phyloP scores from a whole-genome alignment of 2,797 vertebrate genomes.

The Sciaenops ocellatus region DNA sequence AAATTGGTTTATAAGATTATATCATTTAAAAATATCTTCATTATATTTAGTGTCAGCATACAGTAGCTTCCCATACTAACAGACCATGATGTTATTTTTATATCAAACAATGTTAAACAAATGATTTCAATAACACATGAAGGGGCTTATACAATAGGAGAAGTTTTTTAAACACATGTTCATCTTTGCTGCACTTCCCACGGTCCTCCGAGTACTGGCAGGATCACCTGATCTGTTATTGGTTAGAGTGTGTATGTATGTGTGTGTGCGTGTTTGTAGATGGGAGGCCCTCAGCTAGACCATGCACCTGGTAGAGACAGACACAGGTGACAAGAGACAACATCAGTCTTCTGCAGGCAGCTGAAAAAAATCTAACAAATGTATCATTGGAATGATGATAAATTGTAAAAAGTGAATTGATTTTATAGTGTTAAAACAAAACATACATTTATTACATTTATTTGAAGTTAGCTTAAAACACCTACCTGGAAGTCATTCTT shows the following conservation, averaged over 20 bases:
- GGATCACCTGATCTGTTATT: background rate
- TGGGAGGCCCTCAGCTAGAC: slow-evolving; percentile 18
- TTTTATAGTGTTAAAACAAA: background rate
- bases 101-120: slow-evolving; percentile 1
- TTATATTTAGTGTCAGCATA: background rate
- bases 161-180: slow-evolving; percentile 30
- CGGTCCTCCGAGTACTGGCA: background rate
- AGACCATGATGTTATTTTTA: background rate
- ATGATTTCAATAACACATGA: background rate
- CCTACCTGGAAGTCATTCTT: slow-evolving; percentile 19
- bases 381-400: too few species aligned
- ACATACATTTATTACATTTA: background rate
- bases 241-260: background rate
- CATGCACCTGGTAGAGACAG: slow-evolving; percentile 49
- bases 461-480: slow-evolving; percentile 12
- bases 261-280: background rate
- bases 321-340: slow-evolving; percentile 34
- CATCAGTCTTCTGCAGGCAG: slow-evolving; percentile 26
- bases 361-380: background rate
- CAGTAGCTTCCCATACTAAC: background rate
- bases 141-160: background rate
- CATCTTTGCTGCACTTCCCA: slow-evolving; percentile 27
- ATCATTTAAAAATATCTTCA: background rate
- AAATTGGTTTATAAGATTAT: background rate
- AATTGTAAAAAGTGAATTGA: background rate